A percentile compares a stretch with the other conserved stretches of the same genome.
Conservation (phyloP, 1,140 invertebrate species). For the Dreissena polymorpha region DNA sequence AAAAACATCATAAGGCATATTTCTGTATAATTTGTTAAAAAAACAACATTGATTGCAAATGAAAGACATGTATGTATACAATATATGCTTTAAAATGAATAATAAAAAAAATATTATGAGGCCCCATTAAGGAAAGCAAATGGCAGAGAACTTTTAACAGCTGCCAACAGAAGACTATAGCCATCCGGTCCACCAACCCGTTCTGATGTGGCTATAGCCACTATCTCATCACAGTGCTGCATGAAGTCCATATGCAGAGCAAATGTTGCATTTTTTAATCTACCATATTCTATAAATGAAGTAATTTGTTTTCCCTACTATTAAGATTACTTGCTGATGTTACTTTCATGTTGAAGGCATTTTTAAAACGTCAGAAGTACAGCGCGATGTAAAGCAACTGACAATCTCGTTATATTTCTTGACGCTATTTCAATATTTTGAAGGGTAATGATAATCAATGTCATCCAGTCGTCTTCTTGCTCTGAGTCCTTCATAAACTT, state of each 20-base stretch:
- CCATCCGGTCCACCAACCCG: neutral
- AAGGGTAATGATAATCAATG: neutral
- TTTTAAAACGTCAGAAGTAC: conserved; percentile 3
- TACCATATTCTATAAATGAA: conserved; percentile 1
- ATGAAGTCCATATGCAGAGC: neutral
- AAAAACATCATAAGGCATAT: too few relatives aligned
- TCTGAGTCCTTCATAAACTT: conserved; percentile 13
- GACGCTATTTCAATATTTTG: conserved; percentile 44
- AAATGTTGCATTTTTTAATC: conserved; percentile 17
- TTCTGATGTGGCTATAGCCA: neutral
- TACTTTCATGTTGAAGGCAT: neutral
- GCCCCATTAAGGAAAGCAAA: too few relatives aligned
- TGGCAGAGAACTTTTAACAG: too few relatives aligned
- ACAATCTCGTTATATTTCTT: conserved; percentile 18
- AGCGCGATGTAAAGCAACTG: conserved; percentile 26
- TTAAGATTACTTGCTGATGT: neutral
- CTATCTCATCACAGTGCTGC: neutral
- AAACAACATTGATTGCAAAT: too few relatives aligned
- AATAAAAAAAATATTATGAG: conserved; percentile 10
- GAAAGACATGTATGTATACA: too few relatives aligned
- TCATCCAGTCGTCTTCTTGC: neutral
- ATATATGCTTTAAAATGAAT: too few relatives aligned
- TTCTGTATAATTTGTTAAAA: too few relatives aligned
- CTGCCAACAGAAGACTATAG: neutral
- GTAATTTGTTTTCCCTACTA: neutral